A percentile compares a stretch with the other conserved stretches of the same genome.
Evolutionary conservation across 2,113 vertebrate species (phyloP).

Genomic region (Clupea harengus): DNA sequence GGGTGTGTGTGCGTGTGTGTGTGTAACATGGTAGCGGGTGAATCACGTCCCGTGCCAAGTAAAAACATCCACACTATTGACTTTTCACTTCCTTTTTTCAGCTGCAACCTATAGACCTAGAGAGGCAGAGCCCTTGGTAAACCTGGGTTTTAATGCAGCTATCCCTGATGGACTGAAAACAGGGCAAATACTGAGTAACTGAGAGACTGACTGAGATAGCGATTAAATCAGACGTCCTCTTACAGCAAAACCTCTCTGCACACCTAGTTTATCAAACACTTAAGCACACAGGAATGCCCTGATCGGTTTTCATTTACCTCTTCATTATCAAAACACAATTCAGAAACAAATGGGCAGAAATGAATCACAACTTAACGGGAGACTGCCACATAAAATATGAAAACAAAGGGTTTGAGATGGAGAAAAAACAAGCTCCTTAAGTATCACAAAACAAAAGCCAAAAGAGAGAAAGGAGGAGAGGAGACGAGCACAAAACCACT

Average conservation of each 20-base stretch:
- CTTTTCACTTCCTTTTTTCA: not conserved
- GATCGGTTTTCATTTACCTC: not conserved
- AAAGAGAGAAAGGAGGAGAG: not conserved
- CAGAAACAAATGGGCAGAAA: too few relatives aligned
- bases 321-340: not conserved
- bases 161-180: not conserved
- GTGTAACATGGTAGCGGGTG: not conserved
- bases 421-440: not conserved
- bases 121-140: not conserved
- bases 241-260: not conserved
- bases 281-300: not conserved
- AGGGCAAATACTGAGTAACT: not conserved
- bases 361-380: not conserved
- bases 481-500: not conserved
- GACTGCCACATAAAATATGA: not conserved
- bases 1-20: not conserved
- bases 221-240: not conserved
- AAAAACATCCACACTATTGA: not conserved
- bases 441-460: not conserved
- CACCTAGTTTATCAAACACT: not conserved
- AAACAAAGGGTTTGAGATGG: not conserved
- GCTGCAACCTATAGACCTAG: not conserved
- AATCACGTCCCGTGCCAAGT: not conserved
- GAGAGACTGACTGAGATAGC: not conserved
- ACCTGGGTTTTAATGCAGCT: not conserved